Evolutionary conservation across 1,140 invertebrate genomes (phyloP).

Genomic region (Telenomus remus): DNA sequence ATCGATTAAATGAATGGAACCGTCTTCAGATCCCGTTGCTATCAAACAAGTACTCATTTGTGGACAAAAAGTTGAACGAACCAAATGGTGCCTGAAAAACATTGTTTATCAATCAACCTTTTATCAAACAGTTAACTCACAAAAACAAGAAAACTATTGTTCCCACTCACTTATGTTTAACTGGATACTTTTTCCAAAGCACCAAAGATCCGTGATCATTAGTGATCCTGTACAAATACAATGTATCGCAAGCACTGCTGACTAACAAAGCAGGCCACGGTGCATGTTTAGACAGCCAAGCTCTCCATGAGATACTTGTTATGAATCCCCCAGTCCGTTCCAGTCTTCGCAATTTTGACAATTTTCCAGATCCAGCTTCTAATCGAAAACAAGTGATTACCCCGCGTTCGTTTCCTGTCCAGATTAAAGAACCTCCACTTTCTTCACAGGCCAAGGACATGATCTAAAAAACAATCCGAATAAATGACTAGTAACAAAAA

Average conservation of each 20-base stretch:
- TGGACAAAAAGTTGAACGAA: constrained; percentile 90
- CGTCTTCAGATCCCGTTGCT: constrained; percentile 91
- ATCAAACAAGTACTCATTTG: constrained; percentile 73
- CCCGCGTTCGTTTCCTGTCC: constrained; percentile 89
- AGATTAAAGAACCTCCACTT: constrained; percentile 81
- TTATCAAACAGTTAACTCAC: no score
- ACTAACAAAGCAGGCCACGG: constrained; percentile 86
- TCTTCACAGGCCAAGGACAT: constrained; percentile 86
- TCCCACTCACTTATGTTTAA: constrained; percentile 74
- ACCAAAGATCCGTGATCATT: constrained; percentile 67
- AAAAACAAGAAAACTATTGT: no score
- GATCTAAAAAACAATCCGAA: constrained; percentile 56
- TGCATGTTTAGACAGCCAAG: constrained; percentile 87
- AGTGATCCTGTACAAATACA: constrained; percentile 78
- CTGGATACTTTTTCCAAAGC: constrained; percentile 75
- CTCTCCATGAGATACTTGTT: constrained; percentile 85
- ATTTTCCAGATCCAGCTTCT: constrained; percentile 82
- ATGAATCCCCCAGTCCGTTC: constrained; percentile 79
- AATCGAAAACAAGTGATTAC: constrained; percentile 69
- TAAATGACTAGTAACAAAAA: no score
- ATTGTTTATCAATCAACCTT: not conserved
- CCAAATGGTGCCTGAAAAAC: constrained; percentile 71
- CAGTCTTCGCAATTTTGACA: constrained; percentile 83
- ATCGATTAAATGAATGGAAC: constrained; percentile 89
- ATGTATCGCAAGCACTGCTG: constrained; percentile 85